These are phyloP conservation scores for Alethe castanea DNA, from an alignment of 2,113 vertebrate species.

Conservation along the genomic window DNA sequence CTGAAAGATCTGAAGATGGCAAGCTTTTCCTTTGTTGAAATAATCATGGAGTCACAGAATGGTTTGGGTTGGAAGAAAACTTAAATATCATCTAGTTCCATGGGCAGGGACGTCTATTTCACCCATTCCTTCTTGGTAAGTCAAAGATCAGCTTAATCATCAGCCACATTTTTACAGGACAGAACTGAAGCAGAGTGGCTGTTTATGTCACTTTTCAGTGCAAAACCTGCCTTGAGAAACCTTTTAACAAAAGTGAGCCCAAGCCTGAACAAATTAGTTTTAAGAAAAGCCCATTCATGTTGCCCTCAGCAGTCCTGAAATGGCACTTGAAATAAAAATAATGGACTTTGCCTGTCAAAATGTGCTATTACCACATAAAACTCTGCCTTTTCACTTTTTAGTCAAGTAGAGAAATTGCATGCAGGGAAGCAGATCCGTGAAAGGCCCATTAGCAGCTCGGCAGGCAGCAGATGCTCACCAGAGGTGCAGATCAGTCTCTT, in stretches of 20 bases:
- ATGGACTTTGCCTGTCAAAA: constrained; percentile 1
- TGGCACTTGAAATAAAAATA: constrained; percentile 11
- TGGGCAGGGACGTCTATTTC: not conserved
- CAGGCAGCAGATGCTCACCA: not conserved
- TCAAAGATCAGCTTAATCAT: not conserved
- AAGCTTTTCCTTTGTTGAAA: not conserved
- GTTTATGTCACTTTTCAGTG: not conserved
- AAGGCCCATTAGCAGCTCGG: not conserved
- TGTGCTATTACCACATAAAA: not conserved
- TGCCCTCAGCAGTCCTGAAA: not conserved
- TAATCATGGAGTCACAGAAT: not conserved
- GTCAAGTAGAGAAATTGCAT: not conserved
- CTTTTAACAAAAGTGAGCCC: not conserved
- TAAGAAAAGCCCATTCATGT: not conserved
- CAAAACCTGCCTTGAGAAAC: not conserved
- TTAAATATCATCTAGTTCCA: not conserved
- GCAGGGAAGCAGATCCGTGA: not conserved
- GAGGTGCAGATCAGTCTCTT: not conserved
- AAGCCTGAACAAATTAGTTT: not conserved
- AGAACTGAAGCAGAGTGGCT: not conserved
- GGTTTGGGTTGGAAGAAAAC: not conserved
- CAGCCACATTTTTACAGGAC: not conserved
- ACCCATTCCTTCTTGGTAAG: not conserved
- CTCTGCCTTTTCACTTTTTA: not conserved
- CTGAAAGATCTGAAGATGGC: not conserved